Percentiles rank a stretch among this genome's conserved stretches.
Evolutionary conservation across 2,113 vertebrate species (phyloP).

Genomic region (Podilymbus podiceps): DNA sequence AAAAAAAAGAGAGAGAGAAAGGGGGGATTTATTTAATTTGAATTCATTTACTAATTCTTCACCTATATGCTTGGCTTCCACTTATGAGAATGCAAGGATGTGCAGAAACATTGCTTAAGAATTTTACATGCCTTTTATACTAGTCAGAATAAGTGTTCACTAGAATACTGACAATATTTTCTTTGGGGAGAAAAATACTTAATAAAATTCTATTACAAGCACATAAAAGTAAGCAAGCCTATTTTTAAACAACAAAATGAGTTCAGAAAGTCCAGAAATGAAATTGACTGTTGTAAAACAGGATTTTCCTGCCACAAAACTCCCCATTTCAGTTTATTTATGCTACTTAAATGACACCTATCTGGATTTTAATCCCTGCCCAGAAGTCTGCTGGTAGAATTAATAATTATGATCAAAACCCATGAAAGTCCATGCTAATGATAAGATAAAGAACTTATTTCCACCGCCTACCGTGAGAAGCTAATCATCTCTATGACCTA

Average conservation of each 20-base stretch:
- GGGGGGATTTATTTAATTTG: not conserved
- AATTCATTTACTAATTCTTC: conserved; percentile 18
- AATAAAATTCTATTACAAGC: not conserved
- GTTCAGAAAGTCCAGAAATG: not conserved
- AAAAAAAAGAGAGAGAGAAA: not conserved
- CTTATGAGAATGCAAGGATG: not conserved
- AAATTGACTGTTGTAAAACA: not conserved
- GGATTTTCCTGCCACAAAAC: not conserved
- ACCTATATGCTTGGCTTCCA: conserved; percentile 30
- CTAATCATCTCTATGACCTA: conserved; percentile 70
- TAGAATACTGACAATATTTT: not conserved
- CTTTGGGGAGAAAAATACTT: not conserved
- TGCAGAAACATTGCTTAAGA: conserved; percentile 17
- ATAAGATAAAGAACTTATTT: conserved; percentile 73
- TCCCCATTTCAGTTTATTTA: conserved; percentile 20
- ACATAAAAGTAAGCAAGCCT: not conserved
- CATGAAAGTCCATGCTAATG: conserved; percentile 68
- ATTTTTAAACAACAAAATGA: not conserved
- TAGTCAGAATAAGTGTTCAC: not conserved
- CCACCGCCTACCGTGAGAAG: conserved; percentile 50
- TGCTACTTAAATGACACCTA: conserved; percentile 15
- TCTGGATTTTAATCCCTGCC: conserved; percentile 55
- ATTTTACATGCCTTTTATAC: not conserved
- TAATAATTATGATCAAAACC: conserved; percentile 72
- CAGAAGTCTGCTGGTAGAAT: conserved; percentile 56